A percentile compares a stretch with the other conserved stretches of the same genome.
These are phyloP conservation scores for Colossoma macropomum DNA, from an alignment of 2,113 vertebrate genomes.

Conservation along the genomic window DNA sequence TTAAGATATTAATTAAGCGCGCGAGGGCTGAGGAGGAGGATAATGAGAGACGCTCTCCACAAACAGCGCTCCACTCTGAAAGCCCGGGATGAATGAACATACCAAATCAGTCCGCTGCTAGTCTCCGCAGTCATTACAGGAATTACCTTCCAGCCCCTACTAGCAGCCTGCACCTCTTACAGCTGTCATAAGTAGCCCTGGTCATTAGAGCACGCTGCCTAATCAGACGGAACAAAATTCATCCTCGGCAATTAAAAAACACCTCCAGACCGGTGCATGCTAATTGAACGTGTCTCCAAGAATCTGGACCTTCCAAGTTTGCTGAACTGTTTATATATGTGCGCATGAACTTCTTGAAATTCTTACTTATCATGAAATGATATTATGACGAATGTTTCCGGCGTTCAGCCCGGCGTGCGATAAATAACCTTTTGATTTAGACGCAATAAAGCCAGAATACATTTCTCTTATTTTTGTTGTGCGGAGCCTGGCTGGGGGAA, in stretches of 20 bases:
- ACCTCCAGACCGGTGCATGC: constrained; percentile 31
- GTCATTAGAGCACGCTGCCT: constrained; percentile 55
- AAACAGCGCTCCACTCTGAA: constrained; percentile 42
- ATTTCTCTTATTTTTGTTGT: constrained; percentile 45
- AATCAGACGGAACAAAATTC: constrained; percentile 52
- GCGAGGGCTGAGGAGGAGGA: constrained; percentile 47
- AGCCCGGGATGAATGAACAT: constrained; percentile 44
- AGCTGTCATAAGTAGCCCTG: constrained; percentile 52
- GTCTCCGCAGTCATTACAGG: constrained; percentile 57
- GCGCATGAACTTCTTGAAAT: background rate
- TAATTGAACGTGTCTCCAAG: constrained; percentile 40
- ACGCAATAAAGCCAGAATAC: constrained; percentile 32
- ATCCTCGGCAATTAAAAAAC: constrained; percentile 57
- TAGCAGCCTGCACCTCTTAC: constrained; percentile 43
- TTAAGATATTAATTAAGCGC: constrained; percentile 63
- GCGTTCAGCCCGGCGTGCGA: constrained; percentile 6
- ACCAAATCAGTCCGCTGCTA: constrained; percentile 42
- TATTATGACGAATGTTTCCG: background rate
- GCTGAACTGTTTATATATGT: background rate
- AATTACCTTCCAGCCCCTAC: constrained; percentile 56
- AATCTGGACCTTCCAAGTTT: constrained; percentile 31
- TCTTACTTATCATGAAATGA: background rate
- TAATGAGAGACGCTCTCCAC: constrained; percentile 56
- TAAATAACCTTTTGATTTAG: constrained; percentile 39
- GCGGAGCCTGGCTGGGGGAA: constrained; percentile 33